Conservation (phyloP, 2,888 invertebrate species). For the Dasysyrphus albostriatus region DNA sequence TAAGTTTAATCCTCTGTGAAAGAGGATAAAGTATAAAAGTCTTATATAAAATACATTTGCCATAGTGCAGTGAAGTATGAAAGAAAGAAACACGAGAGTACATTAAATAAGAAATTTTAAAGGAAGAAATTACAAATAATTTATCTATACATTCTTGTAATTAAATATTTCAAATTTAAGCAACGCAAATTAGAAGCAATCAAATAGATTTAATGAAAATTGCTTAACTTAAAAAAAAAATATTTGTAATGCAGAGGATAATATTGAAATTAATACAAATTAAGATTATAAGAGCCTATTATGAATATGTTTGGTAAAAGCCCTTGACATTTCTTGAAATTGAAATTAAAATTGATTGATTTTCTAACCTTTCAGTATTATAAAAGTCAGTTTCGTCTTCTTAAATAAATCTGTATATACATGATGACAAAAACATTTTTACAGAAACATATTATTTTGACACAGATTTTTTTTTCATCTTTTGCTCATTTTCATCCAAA, state of each 20-base stretch:
- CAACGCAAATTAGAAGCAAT: too few species aligned
- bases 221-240: too few species aligned
- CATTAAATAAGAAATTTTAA: not conserved
- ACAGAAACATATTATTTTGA: conserved; percentile 47
- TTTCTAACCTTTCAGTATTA: too few species aligned
- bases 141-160: not conserved
- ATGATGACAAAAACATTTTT: conserved; percentile 49
- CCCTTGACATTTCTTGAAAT: too few species aligned
- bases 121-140: conserved; percentile 13
- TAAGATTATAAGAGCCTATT: too few species aligned
- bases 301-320: too few species aligned
- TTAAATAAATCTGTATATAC: conserved; percentile 7
- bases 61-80: not conserved
- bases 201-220: too few species aligned
- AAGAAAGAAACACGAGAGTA: not conserved
- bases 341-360: too few species aligned
- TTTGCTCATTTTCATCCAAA: conserved; percentile 9
- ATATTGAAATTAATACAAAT: too few species aligned
- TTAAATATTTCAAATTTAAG: too few species aligned
- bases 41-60: not conserved
- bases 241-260: too few species aligned
- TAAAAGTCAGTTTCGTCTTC: too few species aligned
- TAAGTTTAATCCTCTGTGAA: not conserved
- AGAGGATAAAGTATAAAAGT: not conserved
- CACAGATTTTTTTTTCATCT: conserved; percentile 54